Percentiles rank a stretch among this genome's conserved stretches.
Conservation (phyloP, 2,888 invertebrate species). For the Acleris literana region DNA sequence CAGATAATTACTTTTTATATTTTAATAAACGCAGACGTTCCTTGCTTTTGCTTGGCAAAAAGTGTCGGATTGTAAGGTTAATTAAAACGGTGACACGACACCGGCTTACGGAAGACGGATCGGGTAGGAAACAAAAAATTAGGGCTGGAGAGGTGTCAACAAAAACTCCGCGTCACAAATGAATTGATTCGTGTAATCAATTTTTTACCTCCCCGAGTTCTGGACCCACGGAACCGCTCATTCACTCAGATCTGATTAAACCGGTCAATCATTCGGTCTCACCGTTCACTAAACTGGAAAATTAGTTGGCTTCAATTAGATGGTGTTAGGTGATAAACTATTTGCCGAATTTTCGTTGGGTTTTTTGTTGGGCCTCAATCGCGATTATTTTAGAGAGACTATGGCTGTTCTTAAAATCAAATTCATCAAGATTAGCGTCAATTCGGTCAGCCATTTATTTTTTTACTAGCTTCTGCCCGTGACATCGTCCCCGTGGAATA, state of each 20-base stretch:
- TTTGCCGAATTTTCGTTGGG: constrained; percentile 28
- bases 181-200: constrained; percentile 77
- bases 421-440: neutral
- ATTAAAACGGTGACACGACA: constrained; percentile 56
- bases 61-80: constrained; percentile 45
- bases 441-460: constrained; percentile 6
- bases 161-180: constrained; percentile 70
- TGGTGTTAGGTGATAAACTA: constrained; percentile 70
- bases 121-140: constrained; percentile 48
- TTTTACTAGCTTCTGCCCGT: no score
- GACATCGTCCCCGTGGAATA: no score
- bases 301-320: constrained; percentile 72
- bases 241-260: constrained; percentile 72
- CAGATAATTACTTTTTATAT: constrained; percentile 28
- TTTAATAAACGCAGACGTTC: constrained; percentile 24
- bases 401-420: neutral
- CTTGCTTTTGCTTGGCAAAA: constrained; percentile 39
- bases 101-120: constrained; percentile 39
- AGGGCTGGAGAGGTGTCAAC: constrained; percentile 63
- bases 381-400: neutral
- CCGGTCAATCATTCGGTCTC: constrained; percentile 78
- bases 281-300: constrained; percentile 80
- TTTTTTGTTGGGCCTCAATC: constrained; percentile 5
- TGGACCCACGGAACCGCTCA: constrained; percentile 53
- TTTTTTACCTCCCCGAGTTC: constrained; percentile 64